These are phyloP conservation scores for Ectropis grisescens DNA, from an alignment of 1,140 invertebrate genomes.

Conservation along the genomic window DNA sequence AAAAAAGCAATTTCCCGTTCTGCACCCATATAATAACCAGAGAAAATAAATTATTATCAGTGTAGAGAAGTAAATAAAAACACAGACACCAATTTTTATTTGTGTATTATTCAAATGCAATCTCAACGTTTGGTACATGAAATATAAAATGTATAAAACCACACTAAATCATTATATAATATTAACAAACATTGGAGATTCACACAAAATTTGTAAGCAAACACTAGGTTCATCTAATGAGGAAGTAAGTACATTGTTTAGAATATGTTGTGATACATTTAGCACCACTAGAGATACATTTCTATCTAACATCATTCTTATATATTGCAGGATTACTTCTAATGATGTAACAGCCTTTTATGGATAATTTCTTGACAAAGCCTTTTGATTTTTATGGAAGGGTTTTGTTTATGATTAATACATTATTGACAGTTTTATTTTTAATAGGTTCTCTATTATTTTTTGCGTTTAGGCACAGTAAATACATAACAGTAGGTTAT, in stretches of 20 bases:
- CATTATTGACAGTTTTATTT: too few species aligned
- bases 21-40: too few species aligned
- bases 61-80: too few species aligned
- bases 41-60: too few species aligned
- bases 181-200: constrained; percentile 40
- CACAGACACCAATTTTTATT: constrained; percentile 42
- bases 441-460: too few species aligned
- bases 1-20: too few species aligned
- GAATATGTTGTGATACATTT: constrained; percentile 8
- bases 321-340: constrained; percentile 4
- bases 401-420: too few species aligned
- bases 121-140: constrained; percentile 62
- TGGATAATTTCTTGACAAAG: too few species aligned
- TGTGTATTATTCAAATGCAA: constrained; percentile 59
- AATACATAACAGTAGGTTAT: too few species aligned
- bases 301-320: constrained; percentile 5
- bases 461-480: too few species aligned
- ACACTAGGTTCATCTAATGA: constrained; percentile 19
- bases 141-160: constrained; percentile 68
- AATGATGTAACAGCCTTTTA: too few species aligned
- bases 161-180: constrained; percentile 36
- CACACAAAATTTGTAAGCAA: constrained; percentile 34
- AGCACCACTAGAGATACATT: constrained; percentile 11
- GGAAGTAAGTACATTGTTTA: constrained; percentile 14
- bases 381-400: too few species aligned